Base-by-base conservation (phyloP, 2,888 invertebrate genomes). In the Syrista parreyssii region DNA sequence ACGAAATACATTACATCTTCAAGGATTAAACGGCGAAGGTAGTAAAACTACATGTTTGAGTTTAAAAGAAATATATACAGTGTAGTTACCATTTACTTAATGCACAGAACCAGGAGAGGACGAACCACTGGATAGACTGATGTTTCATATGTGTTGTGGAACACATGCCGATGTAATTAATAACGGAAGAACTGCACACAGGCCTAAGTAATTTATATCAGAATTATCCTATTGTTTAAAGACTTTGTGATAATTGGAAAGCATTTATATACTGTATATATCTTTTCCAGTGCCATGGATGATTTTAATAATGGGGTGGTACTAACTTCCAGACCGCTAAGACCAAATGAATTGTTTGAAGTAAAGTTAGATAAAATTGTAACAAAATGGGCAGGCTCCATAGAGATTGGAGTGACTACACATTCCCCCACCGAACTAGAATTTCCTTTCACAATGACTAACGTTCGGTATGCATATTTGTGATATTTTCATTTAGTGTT, bases 231-330 rank as follows among this genome's bases (percentile, higher is more conserved):
- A 79, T 79, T 81, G 11, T 75, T 75, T 12, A 36, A n/a, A 11
- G 30, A 78, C 4, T 68, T 72, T 75, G 11, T 72, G 6, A 15
- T 55, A 15, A 23, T 55, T 23, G 55, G 23, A 9, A 55, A 55
- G 9, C 9, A 73, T 12, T 76, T 71, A 69, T 75, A 68, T 69
- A 75, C 35, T 33, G 11, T 71, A 72, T 34, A 69, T 72, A 78
- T 79, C 77, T 75, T 80, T 88, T 92, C 32, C 86, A 96, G 96
- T 91, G 97, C 98, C 84, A 95, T 96, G 83, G 97, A 97, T 91
- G 97, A 97, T 93, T 98, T 98, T 92, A 98, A 98, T 91, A 98
- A 98, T 91, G 98, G 98, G 34, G 97, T 98, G 36, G 97, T 98
- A 75, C 93, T 98, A 87, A 98, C 98, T 1, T 95, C 96, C 83